phyloP scores from a whole-genome alignment of 2,113 vertebrate genomes.

The Sciurus niger region DNA sequence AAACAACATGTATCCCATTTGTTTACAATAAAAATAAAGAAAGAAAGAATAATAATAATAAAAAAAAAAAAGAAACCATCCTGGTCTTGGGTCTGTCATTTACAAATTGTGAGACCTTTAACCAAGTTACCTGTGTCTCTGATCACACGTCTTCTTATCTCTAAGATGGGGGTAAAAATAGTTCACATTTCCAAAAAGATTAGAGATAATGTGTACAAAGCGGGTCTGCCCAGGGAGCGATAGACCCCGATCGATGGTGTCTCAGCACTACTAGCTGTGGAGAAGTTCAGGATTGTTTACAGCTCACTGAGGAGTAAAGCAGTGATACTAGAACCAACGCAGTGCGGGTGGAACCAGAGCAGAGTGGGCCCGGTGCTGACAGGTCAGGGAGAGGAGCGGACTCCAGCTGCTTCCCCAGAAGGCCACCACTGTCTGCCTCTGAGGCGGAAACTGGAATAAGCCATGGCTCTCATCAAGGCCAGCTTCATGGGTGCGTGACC shows the following conservation, averaged over 20 bases:
- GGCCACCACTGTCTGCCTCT: background rate
- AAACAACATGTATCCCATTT: no score
- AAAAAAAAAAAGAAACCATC: background rate
- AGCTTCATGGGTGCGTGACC: background rate
- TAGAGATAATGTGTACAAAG: background rate
- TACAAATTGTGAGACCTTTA: background rate
- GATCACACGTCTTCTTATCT: background rate
- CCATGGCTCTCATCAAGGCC: accelerated
- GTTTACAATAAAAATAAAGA: no score
- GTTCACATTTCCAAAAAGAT: background rate
- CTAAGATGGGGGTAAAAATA: background rate
- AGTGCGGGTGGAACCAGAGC: background rate
- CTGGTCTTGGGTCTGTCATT: background rate
- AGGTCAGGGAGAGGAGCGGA: background rate
- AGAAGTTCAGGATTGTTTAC: background rate
- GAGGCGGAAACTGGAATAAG: background rate
- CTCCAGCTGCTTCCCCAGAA: background rate
- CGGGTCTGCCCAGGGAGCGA: background rate
- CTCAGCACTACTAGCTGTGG: background rate
- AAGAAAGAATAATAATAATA: no score
- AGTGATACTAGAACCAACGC: accelerated
- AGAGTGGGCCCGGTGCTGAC: background rate
- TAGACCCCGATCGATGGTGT: background rate
- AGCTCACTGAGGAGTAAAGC: background rate
- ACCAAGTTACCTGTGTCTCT: conserved; percentile 22